Conservation (phyloP, 30 jellyfish, hydroid and myxozoan species). For the Pelagia noctiluca region DNA sequence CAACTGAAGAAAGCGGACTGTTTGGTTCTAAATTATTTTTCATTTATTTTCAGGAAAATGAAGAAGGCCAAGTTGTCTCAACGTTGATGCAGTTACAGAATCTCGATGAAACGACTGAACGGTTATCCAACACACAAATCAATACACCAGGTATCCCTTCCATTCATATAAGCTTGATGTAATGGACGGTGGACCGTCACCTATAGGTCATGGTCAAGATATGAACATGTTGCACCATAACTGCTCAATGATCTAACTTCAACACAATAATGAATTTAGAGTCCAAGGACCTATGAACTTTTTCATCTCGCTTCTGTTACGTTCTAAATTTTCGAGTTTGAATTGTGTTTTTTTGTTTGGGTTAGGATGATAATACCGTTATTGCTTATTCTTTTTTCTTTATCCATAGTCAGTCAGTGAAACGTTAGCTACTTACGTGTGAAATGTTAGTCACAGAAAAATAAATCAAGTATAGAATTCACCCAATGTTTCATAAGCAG, state of each 20-base stretch:
- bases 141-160: neutral
- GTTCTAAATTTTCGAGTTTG: too few species aligned
- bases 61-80: conserved; percentile 67
- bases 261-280: neutral
- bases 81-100: conserved; percentile 64
- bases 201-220: neutral
- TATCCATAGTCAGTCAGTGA: too few species aligned
- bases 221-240: neutral
- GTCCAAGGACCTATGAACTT: neutral
- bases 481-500: too few species aligned
- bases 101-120: conserved; percentile 28
- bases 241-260: neutral
- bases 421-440: too few species aligned
- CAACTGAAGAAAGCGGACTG: too few species aligned
- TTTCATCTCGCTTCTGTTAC: neutral
- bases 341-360: too few species aligned
- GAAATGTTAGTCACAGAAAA: too few species aligned
- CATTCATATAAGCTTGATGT: neutral
- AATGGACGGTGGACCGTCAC: neutral
- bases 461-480: too few species aligned
- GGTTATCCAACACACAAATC: neutral
- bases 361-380: too few species aligned
- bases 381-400: too few species aligned
- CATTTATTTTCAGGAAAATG: conserved; percentile 40
- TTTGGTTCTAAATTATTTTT: neutral